phyloP scores from a whole-genome alignment of 2,888 invertebrate genomes.

The Bugula neritina region DNA sequence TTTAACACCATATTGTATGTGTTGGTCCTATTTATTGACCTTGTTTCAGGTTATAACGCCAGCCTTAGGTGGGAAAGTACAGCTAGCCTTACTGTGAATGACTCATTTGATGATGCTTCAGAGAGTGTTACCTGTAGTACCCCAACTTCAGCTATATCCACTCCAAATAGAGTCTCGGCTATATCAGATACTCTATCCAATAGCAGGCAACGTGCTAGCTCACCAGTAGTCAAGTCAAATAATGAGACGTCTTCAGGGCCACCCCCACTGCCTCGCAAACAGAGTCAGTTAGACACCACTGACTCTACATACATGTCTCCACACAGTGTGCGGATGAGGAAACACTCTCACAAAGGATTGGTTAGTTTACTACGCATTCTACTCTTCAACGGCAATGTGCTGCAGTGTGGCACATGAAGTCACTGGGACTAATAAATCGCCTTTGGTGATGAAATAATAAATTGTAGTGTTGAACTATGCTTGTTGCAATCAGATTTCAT shows the following conservation, averaged over 20 bases:
- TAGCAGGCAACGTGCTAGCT: background rate
- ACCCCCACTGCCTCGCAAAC: conserved; percentile 16
- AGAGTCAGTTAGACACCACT: conserved; percentile 1
- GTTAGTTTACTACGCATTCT: background rate
- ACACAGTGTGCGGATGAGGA: conserved; percentile 10
- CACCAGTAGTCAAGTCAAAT: background rate
- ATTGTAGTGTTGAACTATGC: too few species aligned
- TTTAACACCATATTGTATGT: too few species aligned
- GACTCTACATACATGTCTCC: background rate
- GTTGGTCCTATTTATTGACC: too few species aligned
- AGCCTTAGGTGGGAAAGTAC: conserved; percentile 20
- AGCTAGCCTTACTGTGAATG: background rate
- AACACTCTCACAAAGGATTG: conserved; percentile 6
- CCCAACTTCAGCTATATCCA: background rate
- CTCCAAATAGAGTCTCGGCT: background rate
- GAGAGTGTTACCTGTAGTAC: background rate
- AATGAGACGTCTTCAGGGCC: background rate
- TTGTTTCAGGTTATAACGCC: background rate
- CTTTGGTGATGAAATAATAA: too few species aligned
- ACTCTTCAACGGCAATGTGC: background rate
- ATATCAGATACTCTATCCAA: background rate
- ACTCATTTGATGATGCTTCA: background rate
- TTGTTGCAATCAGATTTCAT: too few species aligned
- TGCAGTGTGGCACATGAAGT: too few species aligned
- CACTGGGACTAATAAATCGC: too few species aligned